These are phyloP conservation scores for Sycophila sp. DNA, from an alignment of 1,140 invertebrate genomes.

Conservation along the genomic window DNA sequence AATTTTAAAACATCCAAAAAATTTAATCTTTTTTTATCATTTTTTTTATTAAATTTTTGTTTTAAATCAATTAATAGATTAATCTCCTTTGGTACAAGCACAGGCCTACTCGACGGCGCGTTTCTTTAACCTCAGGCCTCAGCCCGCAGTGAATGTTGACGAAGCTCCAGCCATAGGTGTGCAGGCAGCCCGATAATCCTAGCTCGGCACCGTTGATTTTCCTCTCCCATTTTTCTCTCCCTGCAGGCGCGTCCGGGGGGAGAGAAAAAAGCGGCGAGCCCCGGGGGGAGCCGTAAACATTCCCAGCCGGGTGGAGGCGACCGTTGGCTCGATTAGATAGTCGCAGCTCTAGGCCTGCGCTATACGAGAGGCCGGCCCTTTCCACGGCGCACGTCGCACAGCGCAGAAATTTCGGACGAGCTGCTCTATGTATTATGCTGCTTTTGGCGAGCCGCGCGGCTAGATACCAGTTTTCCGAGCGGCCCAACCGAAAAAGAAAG, in stretches of 20 bases:
- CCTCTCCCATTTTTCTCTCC: background rate
- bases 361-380: background rate
- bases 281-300: conserved; percentile 7
- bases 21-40: too few species aligned
- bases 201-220: background rate
- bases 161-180: too few species aligned
- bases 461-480: too few species aligned
- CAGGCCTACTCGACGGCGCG: too few species aligned
- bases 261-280: background rate
- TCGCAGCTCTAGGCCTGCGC: too few species aligned
- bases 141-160: too few species aligned
- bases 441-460: background rate
- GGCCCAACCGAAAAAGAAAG: background rate
- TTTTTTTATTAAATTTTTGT: too few species aligned
- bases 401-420: background rate
- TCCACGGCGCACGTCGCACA: background rate
- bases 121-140: too few species aligned
- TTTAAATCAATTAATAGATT: too few species aligned
- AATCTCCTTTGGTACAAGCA: too few species aligned
- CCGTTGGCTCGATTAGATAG: conserved; percentile 31
- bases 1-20: too few species aligned
- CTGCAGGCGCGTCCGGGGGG: background rate
- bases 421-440: background rate
- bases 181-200: background rate
- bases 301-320: conserved; percentile 12